Conservation (phyloP, 2,888 invertebrate species). For the Criorhina ranunculi region DNA sequence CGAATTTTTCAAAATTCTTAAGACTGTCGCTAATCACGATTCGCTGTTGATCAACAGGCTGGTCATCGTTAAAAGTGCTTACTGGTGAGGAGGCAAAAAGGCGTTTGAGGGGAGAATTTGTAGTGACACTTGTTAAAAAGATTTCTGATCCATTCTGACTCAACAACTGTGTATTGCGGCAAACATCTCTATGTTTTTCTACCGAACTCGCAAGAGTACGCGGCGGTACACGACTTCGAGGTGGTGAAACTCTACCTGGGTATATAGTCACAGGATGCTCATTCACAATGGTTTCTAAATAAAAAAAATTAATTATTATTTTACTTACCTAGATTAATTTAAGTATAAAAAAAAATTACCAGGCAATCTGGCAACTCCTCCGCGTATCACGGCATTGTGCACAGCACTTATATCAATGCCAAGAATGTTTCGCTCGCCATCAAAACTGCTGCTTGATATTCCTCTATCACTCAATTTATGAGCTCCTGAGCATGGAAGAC, state of each 20-base stretch:
- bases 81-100: slow-evolving; percentile 55
- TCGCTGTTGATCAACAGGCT: slow-evolving; percentile 52
- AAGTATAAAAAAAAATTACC: slow-evolving; percentile 78
- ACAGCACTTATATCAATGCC: slow-evolving; percentile 85
- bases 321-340: too few relatives aligned
- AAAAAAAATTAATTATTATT: not conserved
- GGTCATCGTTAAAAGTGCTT: slow-evolving; percentile 25
- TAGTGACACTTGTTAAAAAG: slow-evolving; percentile 25
- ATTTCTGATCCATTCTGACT: slow-evolving; percentile 48
- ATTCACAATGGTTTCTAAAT: slow-evolving; percentile 84
- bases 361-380: slow-evolving; percentile 83
- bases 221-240: slow-evolving; percentile 87
- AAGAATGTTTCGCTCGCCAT: slow-evolving; percentile 83
- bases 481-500: slow-evolving; percentile 84
- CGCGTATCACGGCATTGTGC: slow-evolving; percentile 84
- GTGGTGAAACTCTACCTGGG: slow-evolving; percentile 85
- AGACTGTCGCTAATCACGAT: slow-evolving; percentile 64
- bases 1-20: slow-evolving; percentile 69
- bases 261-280: slow-evolving; percentile 89
- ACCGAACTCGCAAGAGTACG: slow-evolving; percentile 89
- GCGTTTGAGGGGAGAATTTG: slow-evolving; percentile 67
- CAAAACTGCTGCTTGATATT: slow-evolving; percentile 80
- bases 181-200: slow-evolving; percentile 92
- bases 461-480: slow-evolving; percentile 74
- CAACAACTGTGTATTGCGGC: slow-evolving; percentile 85